phyloP scores from a whole-genome alignment of 1,140 invertebrate genomes.

The Aphis gossypii region DNA sequence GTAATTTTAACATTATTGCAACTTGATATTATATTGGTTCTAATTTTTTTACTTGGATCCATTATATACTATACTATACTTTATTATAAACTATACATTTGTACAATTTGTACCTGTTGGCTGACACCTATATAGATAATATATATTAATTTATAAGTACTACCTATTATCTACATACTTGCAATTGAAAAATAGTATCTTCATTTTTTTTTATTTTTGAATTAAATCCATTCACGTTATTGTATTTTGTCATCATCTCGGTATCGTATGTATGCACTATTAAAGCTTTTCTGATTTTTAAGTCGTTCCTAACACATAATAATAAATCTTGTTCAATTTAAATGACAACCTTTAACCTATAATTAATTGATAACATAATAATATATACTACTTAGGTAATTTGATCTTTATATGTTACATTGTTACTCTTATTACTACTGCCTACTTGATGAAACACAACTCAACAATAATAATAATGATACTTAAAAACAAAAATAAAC shows the following conservation, averaged over 20 bases:
- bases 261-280: not conserved
- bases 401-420: not conserved
- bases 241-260: conserved; percentile 41
- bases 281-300: not conserved
- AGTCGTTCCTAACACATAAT: not conserved
- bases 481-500: not conserved
- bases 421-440: not conserved
- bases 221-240: not conserved
- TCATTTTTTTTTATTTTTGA: conserved; percentile 26
- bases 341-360: not conserved
- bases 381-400: not conserved
- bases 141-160: too few species aligned
- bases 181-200: not conserved
- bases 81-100: not conserved
- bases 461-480: not conserved
- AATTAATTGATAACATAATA: not conserved
- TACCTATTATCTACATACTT: not conserved
- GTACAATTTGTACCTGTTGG: too few species aligned
- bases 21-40: not conserved
- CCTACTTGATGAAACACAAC: not conserved
- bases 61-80: too few species aligned
- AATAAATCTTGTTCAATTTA: not conserved
- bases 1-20: not conserved
- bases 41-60: not conserved
- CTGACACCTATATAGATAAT: too few species aligned